Percentiles rank a stretch among this genome's conserved stretches.
phyloP scores from a whole-genome alignment of 92 coral and sea anemone species.

The Siderastrea siderea region DNA sequence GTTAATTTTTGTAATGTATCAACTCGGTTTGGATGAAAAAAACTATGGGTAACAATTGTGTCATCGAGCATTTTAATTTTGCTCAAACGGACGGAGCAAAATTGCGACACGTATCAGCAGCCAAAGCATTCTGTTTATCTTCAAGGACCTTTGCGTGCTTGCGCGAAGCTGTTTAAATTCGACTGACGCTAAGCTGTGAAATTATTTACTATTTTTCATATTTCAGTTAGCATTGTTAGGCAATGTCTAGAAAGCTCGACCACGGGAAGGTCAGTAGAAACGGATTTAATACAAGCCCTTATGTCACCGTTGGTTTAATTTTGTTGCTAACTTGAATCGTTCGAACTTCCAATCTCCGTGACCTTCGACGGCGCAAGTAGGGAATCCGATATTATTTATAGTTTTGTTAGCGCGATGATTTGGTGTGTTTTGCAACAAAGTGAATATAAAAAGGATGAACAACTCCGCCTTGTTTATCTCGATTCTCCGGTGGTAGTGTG shows the following conservation, averaged over 20 bases:
- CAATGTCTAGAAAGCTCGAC: conserved; percentile 7
- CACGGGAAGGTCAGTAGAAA: background rate
- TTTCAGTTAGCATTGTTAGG: conserved; percentile 4
- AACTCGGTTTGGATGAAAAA: conserved; percentile 15
- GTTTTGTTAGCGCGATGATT: conserved; percentile 23
- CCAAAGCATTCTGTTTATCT: conserved; percentile 11
- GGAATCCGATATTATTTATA: conserved; percentile 45
- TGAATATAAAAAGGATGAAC: background rate
- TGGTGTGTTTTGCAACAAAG: conserved; percentile 20
- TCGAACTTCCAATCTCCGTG: conserved; percentile 37
- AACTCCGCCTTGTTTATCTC: conserved; percentile 52
- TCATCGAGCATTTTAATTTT: background rate
- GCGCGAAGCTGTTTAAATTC: conserved; percentile 40
- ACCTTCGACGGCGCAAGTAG: conserved; percentile 22
- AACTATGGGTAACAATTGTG: background rate
- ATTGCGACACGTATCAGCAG: conserved; percentile 12
- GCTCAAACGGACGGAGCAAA: background rate
- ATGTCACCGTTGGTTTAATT: conserved; percentile 9
- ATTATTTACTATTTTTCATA: conserved; percentile 26
- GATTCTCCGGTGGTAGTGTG: conserved; percentile 25
- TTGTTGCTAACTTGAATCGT: conserved; percentile 18
- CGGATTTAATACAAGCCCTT: background rate
- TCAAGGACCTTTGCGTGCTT: conserved; percentile 45
- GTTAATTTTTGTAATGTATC: conserved; percentile 19
- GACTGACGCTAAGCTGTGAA: conserved; percentile 41